These are phyloP conservation scores for Myioborus melanocephalus DNA, from an alignment of 2,797 vertebrate genomes.

Conservation along the genomic window DNA sequence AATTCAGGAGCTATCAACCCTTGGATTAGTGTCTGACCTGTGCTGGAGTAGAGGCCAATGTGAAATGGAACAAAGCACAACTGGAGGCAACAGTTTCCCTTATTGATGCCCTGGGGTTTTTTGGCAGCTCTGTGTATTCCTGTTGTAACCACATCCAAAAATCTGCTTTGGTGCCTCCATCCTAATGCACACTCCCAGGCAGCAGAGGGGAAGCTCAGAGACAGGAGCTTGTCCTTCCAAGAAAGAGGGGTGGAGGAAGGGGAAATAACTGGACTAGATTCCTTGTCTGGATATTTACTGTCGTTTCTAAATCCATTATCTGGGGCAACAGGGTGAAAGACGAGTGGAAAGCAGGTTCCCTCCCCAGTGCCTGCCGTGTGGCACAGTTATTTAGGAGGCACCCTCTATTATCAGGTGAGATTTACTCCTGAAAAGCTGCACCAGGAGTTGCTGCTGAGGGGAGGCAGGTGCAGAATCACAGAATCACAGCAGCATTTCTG, in stretches of 20 bases:
- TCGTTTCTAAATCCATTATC: constrained; percentile 68
- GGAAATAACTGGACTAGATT: constrained; percentile 46
- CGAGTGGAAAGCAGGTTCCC: constrained; percentile 66
- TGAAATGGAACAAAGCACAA: background rate
- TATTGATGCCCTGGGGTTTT: background rate
- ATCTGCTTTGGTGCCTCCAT: background rate
- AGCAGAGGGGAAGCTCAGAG: background rate
- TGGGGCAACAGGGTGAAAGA: constrained; percentile 65
- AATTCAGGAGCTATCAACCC: background rate
- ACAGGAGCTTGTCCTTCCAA: constrained; percentile 23
- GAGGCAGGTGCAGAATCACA: background rate
- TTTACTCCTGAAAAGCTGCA: constrained; percentile 8
- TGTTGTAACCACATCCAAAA: background rate
- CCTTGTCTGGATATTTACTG: constrained; percentile 26
- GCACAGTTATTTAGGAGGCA: constrained; percentile 46
- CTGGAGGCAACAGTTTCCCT: background rate
- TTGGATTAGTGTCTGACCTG: background rate
- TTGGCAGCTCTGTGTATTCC: background rate
- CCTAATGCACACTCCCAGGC: background rate
- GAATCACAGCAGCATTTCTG: background rate
- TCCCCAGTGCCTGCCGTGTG: constrained; percentile 57
- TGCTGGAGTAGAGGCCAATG: background rate
- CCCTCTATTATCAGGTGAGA: background rate
- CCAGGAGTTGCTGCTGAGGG: background rate
- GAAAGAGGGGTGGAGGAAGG: constrained; percentile 8